A percentile compares a stretch with the other conserved stretches of the same genome.
Evolutionary conservation across 2,113 vertebrate genomes (phyloP).

Genomic region (Ciconia maguari): DNA sequence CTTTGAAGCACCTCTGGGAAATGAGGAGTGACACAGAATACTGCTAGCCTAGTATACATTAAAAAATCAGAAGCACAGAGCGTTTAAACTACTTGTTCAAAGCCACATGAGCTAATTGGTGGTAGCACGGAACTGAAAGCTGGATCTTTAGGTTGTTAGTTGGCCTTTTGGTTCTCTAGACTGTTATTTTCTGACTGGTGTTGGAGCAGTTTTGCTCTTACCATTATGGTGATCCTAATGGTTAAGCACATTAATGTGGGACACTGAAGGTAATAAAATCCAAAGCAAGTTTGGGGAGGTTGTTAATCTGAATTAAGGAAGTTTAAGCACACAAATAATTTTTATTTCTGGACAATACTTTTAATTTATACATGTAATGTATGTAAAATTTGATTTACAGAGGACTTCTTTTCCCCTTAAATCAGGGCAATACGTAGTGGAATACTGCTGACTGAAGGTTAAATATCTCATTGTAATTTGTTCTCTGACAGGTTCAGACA

Average conservation of each 20-base stretch:
- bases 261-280: background rate
- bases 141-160: background rate
- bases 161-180: background rate
- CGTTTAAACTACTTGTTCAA: background rate
- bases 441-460: background rate
- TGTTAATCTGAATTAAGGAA: background rate
- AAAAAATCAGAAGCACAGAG: background rate
- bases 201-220: background rate
- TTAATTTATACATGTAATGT: background rate
- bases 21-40: background rate
- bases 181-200: background rate
- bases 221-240: background rate
- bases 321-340: background rate
- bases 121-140: background rate
- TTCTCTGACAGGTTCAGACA: constrained; percentile 79
- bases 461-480: constrained; percentile 15
- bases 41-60: background rate
- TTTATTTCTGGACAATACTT: background rate
- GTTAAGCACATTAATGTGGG: background rate
- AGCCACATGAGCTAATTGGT: background rate
- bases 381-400: constrained; percentile 1
- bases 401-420: background rate
- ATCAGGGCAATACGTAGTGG: background rate
- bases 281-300: background rate
- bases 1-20: background rate